Percentiles rank a stretch among this genome's conserved stretches.
Conservation (phyloP, 2,113 vertebrate genomes). For the Collichthys lucidus region DNA sequence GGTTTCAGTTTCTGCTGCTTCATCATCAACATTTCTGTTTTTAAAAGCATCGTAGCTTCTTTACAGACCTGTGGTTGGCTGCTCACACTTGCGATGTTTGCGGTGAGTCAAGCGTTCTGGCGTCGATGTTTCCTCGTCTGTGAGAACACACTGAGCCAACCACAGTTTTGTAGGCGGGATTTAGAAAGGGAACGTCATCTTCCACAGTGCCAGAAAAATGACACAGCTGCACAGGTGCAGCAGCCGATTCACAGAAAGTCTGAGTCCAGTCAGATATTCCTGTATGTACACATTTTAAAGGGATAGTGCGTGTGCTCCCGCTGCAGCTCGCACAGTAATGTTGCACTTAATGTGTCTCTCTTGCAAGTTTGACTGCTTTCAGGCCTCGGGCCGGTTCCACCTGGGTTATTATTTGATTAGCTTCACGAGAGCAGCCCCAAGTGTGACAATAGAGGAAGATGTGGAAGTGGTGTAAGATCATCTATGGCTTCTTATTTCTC, state of each 20-base stretch:
- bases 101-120: background rate
- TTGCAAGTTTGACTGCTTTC: conserved; percentile 5
- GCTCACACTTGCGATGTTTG: background rate
- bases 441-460: too few relatives aligned
- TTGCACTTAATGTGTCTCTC: conserved; percentile 1
- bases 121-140: background rate
- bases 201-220: background rate
- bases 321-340: background rate
- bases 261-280: too few relatives aligned
- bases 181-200: background rate
- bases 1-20: background rate
- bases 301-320: background rate
- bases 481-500: too few relatives aligned
- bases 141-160: background rate
- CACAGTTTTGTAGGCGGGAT: background rate
- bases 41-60: background rate
- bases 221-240: too few relatives aligned
- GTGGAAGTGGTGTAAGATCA: too few relatives aligned
- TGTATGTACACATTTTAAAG: too few relatives aligned
- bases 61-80: background rate
- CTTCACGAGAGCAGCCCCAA: conserved; percentile 8
- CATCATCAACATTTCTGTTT: background rate
- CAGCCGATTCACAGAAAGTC: background rate
- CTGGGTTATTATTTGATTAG: conserved; percentile 33
- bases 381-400: conserved; percentile 25